Evolutionary conservation across 1,140 invertebrate genomes (phyloP).

Genomic region (Xylocopa sonorina): DNA sequence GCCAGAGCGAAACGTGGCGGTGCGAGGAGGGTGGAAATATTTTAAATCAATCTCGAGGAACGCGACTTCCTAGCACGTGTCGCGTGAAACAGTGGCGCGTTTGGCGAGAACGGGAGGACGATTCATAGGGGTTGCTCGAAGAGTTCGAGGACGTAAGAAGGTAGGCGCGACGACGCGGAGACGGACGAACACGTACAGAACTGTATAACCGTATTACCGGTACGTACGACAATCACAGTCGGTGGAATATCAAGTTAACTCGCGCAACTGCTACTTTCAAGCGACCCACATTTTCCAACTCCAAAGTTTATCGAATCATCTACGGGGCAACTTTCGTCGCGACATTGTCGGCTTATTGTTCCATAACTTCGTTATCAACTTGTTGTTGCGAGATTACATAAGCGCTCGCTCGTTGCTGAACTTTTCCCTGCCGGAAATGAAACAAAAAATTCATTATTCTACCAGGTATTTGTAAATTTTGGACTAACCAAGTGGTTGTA

Average conservation of each 20-base stretch:
- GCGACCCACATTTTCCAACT: slow-evolving; percentile 28
- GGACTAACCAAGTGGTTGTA: no score
- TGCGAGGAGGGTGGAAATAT: no score
- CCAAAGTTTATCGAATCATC: neutral
- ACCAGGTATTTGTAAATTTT: no score
- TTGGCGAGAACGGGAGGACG: neutral
- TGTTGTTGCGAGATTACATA: no score
- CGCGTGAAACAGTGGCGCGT: no score
- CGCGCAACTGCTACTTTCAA: slow-evolving; percentile 11
- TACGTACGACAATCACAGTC: slow-evolving; percentile 24
- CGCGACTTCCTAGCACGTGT: no score
- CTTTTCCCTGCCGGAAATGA: no score
- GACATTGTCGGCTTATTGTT: neutral
- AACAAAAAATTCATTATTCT: no score
- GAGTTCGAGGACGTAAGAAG: slow-evolving; percentile 25
- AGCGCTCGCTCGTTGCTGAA: no score
- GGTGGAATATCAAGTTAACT: slow-evolving; percentile 19
- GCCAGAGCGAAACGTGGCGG: no score
- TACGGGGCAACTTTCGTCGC: neutral
- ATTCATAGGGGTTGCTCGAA: neutral
- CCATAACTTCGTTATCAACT: no score
- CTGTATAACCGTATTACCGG: slow-evolving; percentile 32
- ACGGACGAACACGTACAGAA: neutral
- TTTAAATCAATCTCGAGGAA: no score
- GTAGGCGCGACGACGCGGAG: neutral